Evolutionary conservation across 2,113 vertebrate species (phyloP), one percentile per base, ranked within the genome.

Genomic region (Geococcyx californianus): DNA sequence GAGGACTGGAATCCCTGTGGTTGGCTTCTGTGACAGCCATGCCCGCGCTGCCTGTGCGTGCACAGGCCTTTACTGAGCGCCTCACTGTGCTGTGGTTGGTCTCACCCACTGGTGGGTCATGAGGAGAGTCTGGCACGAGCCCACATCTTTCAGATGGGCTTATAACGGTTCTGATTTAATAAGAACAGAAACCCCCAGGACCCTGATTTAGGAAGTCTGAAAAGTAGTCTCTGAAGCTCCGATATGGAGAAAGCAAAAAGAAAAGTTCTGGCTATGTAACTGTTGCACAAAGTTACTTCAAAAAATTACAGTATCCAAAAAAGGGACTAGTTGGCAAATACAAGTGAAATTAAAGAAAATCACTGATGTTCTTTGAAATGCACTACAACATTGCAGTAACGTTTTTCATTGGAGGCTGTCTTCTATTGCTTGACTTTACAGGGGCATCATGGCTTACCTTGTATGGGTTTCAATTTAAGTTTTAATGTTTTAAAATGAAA

Each of bases 311-410:
- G 5, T 42, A 24, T 9, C 7, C 33, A 42, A 19, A 84, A 84
- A 90, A 19, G 13, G 49, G 29, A 26, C 18, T 59, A 20, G 11
- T 36, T 51, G 63, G 31, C 47, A 80, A 73, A 77, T 42, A 24
- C 1, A 13, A 12, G 23, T 54, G 36, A 74, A 87, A 52, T 75
- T 40, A 33, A 72, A 77, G 25, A 58, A 89, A 72, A 76, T 16
- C 54, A n/a, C 49, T 28, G 10, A 18, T 34, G 17, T 55, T 7
- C 55, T 69, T 49, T 74, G 42, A 84, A 87, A 51, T 21, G n/a
- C 0, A 0, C 23, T 81, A 11, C 28, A 56, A 4, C 9, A 1
- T 87, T 55, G 23, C 56, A 74, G 24, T 24, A 64, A 5, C 13
- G 3, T 56, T 74, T 93, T 84, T 58, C 4, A 17, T 33, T 87